phyloP scores from a whole-genome alignment of 2,113 vertebrate species.

The Trematocara unimaculatum region DNA sequence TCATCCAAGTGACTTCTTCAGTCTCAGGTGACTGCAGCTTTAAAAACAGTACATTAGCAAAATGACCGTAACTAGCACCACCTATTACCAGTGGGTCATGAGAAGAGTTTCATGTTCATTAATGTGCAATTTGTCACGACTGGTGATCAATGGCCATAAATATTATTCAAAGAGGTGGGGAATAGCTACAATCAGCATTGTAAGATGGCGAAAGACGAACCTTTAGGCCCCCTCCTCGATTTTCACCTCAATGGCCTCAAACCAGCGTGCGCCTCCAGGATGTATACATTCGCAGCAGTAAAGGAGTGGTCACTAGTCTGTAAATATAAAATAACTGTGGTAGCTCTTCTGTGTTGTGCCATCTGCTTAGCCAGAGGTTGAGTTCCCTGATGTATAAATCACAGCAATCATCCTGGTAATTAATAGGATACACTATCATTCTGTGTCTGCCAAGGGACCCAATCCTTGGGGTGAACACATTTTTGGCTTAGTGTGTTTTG shows the following conservation, averaged over 20 bases:
- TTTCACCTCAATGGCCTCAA: background rate
- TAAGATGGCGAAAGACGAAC: background rate
- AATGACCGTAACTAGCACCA: rapidly evolving
- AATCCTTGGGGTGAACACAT: background rate
- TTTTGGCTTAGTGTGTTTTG: background rate
- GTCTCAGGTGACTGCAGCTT: background rate
- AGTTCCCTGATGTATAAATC: background rate
- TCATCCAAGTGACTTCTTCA: background rate
- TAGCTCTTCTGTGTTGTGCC: background rate
- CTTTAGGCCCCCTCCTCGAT: background rate
- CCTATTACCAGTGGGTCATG: background rate
- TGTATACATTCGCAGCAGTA: background rate
- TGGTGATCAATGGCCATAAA: background rate
- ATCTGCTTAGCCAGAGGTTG: background rate
- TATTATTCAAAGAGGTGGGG: background rate
- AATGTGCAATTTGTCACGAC: background rate
- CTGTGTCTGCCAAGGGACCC: background rate
- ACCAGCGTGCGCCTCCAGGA: background rate
- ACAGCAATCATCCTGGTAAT: background rate
- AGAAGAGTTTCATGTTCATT: background rate
- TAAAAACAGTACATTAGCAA: background rate
- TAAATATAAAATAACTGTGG: background rate
- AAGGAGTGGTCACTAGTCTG: background rate
- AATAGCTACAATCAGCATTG: background rate
- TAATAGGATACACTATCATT: background rate